These are phyloP conservation scores for Oligia latruncula DNA, from an alignment of 2,888 invertebrate genomes.

Conservation along the genomic window DNA sequence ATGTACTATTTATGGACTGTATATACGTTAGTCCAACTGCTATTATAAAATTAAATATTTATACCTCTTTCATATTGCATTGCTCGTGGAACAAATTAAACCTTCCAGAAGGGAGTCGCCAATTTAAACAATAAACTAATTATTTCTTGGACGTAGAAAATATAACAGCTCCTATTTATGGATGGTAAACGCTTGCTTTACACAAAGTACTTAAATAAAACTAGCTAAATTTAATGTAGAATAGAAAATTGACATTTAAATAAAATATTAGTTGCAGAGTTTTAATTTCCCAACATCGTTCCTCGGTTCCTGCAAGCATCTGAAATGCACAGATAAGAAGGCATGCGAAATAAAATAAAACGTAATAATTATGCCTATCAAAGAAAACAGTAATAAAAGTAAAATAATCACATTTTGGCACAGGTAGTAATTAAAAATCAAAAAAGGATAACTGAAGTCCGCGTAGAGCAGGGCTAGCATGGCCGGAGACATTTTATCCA, in stretches of 20 bases:
- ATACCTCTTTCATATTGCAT: background rate
- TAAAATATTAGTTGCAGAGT: slow-evolving; percentile 5
- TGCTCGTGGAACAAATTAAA: background rate
- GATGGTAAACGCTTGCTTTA: background rate
- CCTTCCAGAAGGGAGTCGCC: background rate
- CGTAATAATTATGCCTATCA: background rate
- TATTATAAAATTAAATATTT: slow-evolving; percentile 30
- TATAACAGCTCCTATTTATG: background rate
- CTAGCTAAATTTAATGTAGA: background rate
- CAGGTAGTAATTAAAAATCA: background rate
- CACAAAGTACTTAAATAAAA: no score
- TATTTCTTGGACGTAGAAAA: background rate
- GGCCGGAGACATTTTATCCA: no score
- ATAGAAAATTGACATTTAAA: background rate
- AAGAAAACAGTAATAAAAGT: background rate
- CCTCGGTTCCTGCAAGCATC: background rate
- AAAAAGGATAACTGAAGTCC: background rate
- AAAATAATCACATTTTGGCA: no score
- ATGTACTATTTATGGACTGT: background rate
- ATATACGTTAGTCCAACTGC: background rate
- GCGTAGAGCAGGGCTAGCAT: no score
- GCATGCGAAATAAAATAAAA: slow-evolving; percentile 24
- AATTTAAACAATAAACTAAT: background rate
- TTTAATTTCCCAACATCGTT: background rate
- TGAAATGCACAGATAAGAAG: slow-evolving; percentile 21